phyloP scores from a whole-genome alignment of 1,140 invertebrate species.

The Drosophila ironensis region DNA sequence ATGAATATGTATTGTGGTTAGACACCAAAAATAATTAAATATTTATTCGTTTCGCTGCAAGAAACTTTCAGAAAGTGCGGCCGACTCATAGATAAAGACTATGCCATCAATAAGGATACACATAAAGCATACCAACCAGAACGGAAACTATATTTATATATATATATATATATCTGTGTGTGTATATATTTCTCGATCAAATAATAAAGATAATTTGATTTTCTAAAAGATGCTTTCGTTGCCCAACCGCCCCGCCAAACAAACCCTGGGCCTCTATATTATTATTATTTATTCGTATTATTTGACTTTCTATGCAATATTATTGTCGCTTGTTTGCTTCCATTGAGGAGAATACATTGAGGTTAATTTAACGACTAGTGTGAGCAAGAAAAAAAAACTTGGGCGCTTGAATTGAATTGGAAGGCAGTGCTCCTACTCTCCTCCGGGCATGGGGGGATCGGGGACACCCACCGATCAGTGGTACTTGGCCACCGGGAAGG shows the following conservation, averaged over 20 bases:
- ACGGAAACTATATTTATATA: slow-evolving; percentile 31
- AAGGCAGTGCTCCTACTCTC: slow-evolving; percentile 57
- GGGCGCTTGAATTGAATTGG: slow-evolving; percentile 21
- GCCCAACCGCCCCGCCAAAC: too few species aligned
- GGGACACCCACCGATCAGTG: slow-evolving; percentile 46
- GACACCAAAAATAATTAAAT: slow-evolving; percentile 53
- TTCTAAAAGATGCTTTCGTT: too few species aligned
- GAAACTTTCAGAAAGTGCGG: slow-evolving; percentile 43
- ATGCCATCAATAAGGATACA: slow-evolving; percentile 1
- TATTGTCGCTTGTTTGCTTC: slow-evolving; percentile 7
- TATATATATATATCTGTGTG: slow-evolving; percentile 11
- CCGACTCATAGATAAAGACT: slow-evolving; percentile 30
- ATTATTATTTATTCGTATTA: slow-evolving; percentile 29
- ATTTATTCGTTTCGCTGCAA: slow-evolving; percentile 3
- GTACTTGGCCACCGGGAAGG: slow-evolving; percentile 78
- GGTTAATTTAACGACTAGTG: slow-evolving; percentile 43
- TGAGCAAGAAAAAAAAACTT: background rate
- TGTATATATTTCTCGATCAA: slow-evolving; percentile 21
- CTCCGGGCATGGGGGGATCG: too few species aligned
- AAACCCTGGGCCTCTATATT: too few species aligned
- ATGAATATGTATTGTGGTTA: slow-evolving; percentile 50
- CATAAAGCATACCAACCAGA: slow-evolving; percentile 36
- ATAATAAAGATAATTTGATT: slow-evolving; percentile 27
- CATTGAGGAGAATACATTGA: slow-evolving; percentile 2
- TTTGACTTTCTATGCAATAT: too few species aligned